Evolutionary conservation across 2,888 invertebrate species (phyloP).

Genomic region (Spodoptera picta): DNA sequence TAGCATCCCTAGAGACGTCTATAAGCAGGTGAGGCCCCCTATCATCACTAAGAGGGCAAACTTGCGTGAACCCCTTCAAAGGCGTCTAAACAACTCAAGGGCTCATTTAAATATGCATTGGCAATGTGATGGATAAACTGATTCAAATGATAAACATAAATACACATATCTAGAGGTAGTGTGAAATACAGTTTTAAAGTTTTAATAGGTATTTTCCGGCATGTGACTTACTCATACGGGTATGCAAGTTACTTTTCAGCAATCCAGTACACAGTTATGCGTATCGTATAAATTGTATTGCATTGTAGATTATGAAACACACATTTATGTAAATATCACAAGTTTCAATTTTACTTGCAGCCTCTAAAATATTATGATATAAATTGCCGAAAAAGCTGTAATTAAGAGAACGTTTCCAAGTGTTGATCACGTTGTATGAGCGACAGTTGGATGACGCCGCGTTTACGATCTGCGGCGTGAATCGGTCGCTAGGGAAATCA

Average conservation of each 20-base stretch:
- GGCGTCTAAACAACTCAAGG: constrained; percentile 3
- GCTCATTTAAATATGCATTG: constrained; percentile 25
- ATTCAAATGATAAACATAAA: no score
- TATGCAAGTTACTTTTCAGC: no score
- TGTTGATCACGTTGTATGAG: constrained; percentile 28
- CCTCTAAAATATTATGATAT: constrained; percentile 4
- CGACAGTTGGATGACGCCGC: constrained; percentile 37
- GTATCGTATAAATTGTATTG: no score
- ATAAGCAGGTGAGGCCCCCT: background rate
- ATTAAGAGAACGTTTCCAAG: constrained; percentile 38
- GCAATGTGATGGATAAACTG: background rate
- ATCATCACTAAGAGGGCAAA: background rate
- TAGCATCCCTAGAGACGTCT: background rate
- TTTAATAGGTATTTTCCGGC: no score
- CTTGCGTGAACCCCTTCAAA: constrained; percentile 6
- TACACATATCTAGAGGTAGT: no score
- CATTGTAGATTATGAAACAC: no score
- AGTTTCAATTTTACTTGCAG: no score
- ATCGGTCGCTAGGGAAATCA: constrained; percentile 82
- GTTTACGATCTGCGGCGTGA: constrained; percentile 61
- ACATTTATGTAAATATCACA: no score
- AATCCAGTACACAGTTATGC: no score
- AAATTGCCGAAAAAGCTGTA: constrained; percentile 9
- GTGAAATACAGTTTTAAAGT: no score
- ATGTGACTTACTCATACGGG: no score